A percentile compares a stretch with the other conserved stretches of the same genome.
phyloP scores from a whole-genome alignment of 2,113 vertebrate species.

The Pelecanoides urinatrix region DNA sequence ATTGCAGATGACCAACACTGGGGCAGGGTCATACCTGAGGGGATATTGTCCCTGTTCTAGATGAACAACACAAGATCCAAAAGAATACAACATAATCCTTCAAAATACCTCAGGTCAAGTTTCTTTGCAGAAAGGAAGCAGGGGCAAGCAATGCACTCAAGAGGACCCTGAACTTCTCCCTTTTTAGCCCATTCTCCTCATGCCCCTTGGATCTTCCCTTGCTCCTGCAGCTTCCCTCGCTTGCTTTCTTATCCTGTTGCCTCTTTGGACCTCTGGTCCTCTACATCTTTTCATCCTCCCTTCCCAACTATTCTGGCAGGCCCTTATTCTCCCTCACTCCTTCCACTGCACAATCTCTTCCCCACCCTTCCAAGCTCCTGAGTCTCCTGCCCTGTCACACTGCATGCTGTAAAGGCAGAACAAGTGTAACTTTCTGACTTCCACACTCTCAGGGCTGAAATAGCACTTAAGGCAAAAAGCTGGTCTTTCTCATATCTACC shows the following conservation, averaged over 20 bases:
- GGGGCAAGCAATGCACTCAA: not conserved
- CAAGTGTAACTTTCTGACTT: not conserved
- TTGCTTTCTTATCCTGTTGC: not conserved
- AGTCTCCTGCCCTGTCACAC: not conserved
- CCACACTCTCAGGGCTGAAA: not conserved
- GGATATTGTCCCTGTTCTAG: not conserved
- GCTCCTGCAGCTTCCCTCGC: not conserved
- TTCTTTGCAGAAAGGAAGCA: not conserved
- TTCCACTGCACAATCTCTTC: not conserved
- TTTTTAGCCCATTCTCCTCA: not conserved
- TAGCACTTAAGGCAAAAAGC: not conserved
- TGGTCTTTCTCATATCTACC: not conserved
- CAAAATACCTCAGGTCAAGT: not conserved
- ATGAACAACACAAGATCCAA: not conserved
- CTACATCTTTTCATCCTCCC: not conserved
- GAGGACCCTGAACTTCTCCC: not conserved
- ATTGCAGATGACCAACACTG: rapidly evolving
- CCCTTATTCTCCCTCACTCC: not conserved
- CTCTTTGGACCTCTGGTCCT: not conserved
- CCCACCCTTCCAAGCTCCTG: not conserved
- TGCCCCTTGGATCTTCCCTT: not conserved
- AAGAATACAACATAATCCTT: not conserved
- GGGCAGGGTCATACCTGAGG: not conserved
- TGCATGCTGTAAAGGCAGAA: not conserved
- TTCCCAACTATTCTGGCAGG: not conserved